Percentiles rank a stretch among this genome's conserved stretches.
phyloP scores from a whole-genome alignment of 2,888 invertebrate species.

The Chouioia cunea region DNA sequence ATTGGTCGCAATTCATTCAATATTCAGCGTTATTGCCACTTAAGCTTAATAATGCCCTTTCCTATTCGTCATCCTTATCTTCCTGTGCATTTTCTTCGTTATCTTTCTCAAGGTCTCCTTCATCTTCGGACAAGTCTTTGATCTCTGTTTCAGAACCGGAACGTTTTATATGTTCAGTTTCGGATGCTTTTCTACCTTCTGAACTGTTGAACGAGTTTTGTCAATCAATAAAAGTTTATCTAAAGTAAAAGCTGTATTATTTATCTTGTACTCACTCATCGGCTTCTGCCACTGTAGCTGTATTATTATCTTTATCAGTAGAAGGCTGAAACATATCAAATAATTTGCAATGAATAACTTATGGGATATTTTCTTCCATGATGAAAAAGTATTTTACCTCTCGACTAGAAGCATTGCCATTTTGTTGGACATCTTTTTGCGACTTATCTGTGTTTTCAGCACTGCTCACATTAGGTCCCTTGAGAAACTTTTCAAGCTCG shows the following conservation, averaged over 20 bases:
- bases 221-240: neutral
- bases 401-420: conserved; percentile 67
- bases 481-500: conserved; percentile 88
- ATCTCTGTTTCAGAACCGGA: conserved; percentile 56
- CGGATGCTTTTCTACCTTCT: conserved; percentile 58
- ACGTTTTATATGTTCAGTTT: conserved; percentile 54
- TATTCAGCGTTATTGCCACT: conserved; percentile 26
- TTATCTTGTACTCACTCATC: conserved; percentile 33
- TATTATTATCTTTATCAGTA: conserved; percentile 62
- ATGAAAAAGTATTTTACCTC: conserved; percentile 59
- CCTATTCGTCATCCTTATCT: conserved; percentile 64
- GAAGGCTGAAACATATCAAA: conserved; percentile 61
- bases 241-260: neutral
- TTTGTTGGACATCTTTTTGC: conserved; percentile 61
- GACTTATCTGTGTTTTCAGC: conserved; percentile 64
- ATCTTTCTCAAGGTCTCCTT: conserved; percentile 65
- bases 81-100: conserved; percentile 62
- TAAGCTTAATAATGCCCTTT: conserved; percentile 8
- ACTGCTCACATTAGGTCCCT: conserved; percentile 74
- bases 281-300: conserved; percentile 36
- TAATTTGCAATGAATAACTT: conserved; percentile 2
- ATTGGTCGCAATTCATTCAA: conserved; percentile 35
- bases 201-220: conserved; percentile 50
- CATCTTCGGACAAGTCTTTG: conserved; percentile 56
- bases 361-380: neutral